Evolutionary conservation across 2,888 invertebrate genomes (phyloP).

Genomic region (Endomychus coccineus): DNA sequence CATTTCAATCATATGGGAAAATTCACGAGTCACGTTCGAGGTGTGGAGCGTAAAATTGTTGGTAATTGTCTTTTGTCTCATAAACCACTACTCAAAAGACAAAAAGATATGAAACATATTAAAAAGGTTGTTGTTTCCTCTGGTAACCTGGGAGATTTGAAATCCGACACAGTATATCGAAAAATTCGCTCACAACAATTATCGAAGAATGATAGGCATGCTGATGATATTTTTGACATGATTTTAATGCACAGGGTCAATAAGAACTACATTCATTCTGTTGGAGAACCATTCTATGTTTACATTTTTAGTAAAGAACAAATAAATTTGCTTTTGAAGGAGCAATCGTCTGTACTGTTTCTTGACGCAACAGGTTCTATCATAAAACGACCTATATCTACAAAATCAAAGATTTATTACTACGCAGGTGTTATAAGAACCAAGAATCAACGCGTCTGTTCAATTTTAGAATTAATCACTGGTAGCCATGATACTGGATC

Average conservation of each 20-base stretch:
- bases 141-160: not conserved
- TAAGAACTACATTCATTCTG: not conserved
- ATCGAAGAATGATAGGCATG: constrained; percentile 1
- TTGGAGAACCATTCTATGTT: constrained; percentile 2
- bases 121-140: not conserved
- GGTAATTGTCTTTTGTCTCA: not conserved
- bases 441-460: too few relatives aligned
- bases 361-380: too few relatives aligned
- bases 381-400: too few relatives aligned
- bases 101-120: not conserved
- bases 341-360: too few relatives aligned
- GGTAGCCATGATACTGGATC: too few relatives aligned
- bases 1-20: constrained; percentile 4
- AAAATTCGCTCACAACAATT: constrained; percentile 1
- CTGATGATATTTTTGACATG: constrained; percentile 1
- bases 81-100: constrained; percentile 1
- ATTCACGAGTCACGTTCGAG: not conserved
- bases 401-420: too few relatives aligned
- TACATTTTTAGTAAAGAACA: constrained; percentile 2
- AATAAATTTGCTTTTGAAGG: not conserved
- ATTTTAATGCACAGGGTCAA: constrained; percentile 3
- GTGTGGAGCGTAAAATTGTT: constrained; percentile 3
- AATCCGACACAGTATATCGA: constrained; percentile 1
- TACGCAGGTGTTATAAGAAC: too few relatives aligned
- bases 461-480: too few relatives aligned